A percentile compares a stretch with the other conserved stretches of the same genome.
These are phyloP conservation scores for Megalopta genalis DNA, from an alignment of 1,140 invertebrate species.

Conservation along the genomic window DNA sequence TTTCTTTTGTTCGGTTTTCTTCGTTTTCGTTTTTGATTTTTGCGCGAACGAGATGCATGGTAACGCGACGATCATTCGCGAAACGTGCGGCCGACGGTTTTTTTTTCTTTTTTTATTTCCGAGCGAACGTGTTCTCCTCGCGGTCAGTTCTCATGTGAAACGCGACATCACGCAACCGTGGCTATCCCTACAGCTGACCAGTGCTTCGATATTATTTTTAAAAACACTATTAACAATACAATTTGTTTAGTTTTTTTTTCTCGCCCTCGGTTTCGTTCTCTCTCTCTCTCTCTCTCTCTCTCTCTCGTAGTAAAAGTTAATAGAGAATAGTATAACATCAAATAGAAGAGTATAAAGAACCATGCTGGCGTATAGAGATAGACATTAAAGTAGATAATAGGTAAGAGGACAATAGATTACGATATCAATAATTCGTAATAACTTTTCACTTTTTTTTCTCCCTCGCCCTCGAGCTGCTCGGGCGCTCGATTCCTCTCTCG, in stretches of 20 bases:
- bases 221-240: conserved; percentile 73
- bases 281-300: neutral
- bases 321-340: conserved; percentile 77
- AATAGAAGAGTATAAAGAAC: conserved; percentile 79
- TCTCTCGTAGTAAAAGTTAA: conserved; percentile 75
- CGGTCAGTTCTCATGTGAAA: conserved; percentile 43
- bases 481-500: conserved; percentile 71
- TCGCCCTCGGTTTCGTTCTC: too few species aligned
- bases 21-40: neutral
- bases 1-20: neutral
- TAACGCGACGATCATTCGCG: neutral
- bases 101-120: neutral
- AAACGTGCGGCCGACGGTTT: too few species aligned
- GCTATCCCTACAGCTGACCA: conserved; percentile 75
- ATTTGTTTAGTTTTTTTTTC: neutral
- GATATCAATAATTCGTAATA: conserved; percentile 78
- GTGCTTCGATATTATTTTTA: conserved; percentile 65
- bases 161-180: conserved; percentile 55
- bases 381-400: conserved; percentile 78
- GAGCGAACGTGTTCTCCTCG: neutral
- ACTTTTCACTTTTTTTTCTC: conserved; percentile 64
- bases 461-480: conserved; percentile 45
- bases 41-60: conserved; percentile 24
- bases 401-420: conserved; percentile 78
- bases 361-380: conserved; percentile 78